phyloP scores from a whole-genome alignment of 2,797 vertebrate genomes.

The Amazonetta brasiliensis region DNA sequence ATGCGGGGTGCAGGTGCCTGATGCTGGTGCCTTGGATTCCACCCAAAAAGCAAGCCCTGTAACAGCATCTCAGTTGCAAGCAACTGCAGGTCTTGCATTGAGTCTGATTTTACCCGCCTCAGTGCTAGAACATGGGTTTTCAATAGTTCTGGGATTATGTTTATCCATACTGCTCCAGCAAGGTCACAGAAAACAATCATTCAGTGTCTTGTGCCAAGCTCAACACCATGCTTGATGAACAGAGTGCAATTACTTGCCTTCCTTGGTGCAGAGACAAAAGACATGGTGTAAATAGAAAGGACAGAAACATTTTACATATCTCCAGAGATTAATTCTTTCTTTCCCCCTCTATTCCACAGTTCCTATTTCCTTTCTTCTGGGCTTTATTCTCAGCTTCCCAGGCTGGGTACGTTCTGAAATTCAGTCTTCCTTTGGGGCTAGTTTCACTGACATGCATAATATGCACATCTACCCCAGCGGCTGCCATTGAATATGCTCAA shows the following conservation, averaged over 20 bases:
- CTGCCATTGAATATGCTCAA: constrained; percentile 24
- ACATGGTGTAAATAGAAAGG: not conserved
- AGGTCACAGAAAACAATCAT: not conserved
- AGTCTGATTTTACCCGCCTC: not conserved
- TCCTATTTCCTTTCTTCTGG: not conserved
- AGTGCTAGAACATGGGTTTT: not conserved
- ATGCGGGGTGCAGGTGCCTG: not conserved
- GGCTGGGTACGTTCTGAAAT: not conserved
- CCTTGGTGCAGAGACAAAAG: not conserved
- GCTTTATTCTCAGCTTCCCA: not conserved
- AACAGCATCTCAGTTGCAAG: not conserved
- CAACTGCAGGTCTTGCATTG: not conserved
- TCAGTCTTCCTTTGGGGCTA: fast-evolving
- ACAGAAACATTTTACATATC: not conserved
- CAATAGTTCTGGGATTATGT: not conserved
- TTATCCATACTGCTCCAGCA: not conserved
- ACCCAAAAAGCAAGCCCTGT: not conserved
- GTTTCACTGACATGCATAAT: not conserved
- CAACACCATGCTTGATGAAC: not conserved
- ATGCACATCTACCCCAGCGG: not conserved
- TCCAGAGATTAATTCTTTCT: not conserved
- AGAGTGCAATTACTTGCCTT: not conserved
- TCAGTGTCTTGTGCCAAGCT: not conserved
- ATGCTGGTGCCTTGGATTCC: not conserved
- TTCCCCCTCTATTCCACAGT: fast-evolving